Conservation (phyloP, 2,888 invertebrate genomes). For the Perizoma flavofasciatum region DNA sequence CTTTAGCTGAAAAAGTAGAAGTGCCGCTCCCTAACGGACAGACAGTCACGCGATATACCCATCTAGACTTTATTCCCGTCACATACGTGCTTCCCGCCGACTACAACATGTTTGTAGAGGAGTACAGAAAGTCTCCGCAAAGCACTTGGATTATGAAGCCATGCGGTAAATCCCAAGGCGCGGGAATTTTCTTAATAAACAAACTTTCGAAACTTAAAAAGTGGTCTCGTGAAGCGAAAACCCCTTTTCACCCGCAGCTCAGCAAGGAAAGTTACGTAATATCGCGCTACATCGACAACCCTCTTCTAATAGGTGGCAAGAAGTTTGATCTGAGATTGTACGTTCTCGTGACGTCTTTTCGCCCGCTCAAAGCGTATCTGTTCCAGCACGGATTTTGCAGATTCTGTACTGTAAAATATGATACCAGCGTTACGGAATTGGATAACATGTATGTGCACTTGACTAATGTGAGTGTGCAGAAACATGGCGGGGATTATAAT, state of each 20-base stretch:
- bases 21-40: constrained; percentile 84
- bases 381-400: constrained; percentile 97
- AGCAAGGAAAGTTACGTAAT: constrained; percentile 98
- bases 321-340: constrained; percentile 97
- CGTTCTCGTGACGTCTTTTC: constrained; percentile 96
- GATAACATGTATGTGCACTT: constrained; percentile 98
- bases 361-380: constrained; percentile 96
- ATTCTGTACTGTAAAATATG: constrained; percentile 98
- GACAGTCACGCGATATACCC: constrained; percentile 87
- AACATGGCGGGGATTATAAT: constrained; percentile 98
- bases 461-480: constrained; percentile 98
- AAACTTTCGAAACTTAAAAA: constrained; percentile 96
- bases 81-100: constrained; percentile 98
- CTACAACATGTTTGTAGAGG: constrained; percentile 98
- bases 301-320: constrained; percentile 97
- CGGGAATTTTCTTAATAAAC: constrained; percentile 97
- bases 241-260: constrained; percentile 92
- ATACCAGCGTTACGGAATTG: constrained; percentile 93
- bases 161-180: constrained; percentile 96
- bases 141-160: constrained; percentile 99
- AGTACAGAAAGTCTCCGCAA: constrained; percentile 96
- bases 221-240: constrained; percentile 94
- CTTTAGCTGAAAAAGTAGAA: constrained; percentile 89
- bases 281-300: constrained; percentile 97
- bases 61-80: constrained; percentile 96